Conservation (phyloP, 2,888 invertebrate species). For the Phortica okadai region DNA sequence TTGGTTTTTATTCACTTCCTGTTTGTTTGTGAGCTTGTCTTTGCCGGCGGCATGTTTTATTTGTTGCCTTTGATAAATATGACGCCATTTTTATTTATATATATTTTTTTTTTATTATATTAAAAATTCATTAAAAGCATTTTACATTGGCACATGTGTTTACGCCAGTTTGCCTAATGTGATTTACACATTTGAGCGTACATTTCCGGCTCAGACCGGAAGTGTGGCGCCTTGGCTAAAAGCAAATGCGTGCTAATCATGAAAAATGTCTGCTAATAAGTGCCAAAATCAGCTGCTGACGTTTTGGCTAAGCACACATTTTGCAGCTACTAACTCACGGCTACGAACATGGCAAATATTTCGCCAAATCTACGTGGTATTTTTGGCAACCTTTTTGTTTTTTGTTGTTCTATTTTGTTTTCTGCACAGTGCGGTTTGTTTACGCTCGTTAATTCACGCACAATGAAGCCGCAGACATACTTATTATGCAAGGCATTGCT, state of each 20-base stretch:
- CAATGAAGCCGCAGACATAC: neutral
- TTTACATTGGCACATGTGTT: neutral
- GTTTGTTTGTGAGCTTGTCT: no score
- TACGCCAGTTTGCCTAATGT: neutral
- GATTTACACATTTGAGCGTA: slow-evolving; percentile 39
- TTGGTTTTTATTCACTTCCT: no score
- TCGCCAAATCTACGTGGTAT: neutral
- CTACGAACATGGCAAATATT: neutral
- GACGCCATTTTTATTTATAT: no score
- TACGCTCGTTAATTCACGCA: slow-evolving; percentile 7
- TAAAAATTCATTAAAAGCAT: neutral
- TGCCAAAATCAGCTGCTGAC: slow-evolving; percentile 18
- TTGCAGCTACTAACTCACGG: neutral
- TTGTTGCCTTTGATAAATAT: no score
- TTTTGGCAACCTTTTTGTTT: neutral
- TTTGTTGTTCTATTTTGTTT: neutral
- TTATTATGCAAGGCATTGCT: slow-evolving; percentile 6
- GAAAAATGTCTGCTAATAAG: slow-evolving; percentile 50
- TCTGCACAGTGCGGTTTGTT: neutral
- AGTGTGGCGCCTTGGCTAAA: slow-evolving; percentile 25
- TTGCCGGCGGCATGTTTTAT: no score
- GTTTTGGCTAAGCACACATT: neutral
- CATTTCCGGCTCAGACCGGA: slow-evolving; percentile 1
- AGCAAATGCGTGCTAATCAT: slow-evolving; percentile 63
- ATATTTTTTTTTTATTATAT: no score